phyloP scores from a whole-genome alignment of 2,888 invertebrate genomes.

The Lithophane leautieri region DNA sequence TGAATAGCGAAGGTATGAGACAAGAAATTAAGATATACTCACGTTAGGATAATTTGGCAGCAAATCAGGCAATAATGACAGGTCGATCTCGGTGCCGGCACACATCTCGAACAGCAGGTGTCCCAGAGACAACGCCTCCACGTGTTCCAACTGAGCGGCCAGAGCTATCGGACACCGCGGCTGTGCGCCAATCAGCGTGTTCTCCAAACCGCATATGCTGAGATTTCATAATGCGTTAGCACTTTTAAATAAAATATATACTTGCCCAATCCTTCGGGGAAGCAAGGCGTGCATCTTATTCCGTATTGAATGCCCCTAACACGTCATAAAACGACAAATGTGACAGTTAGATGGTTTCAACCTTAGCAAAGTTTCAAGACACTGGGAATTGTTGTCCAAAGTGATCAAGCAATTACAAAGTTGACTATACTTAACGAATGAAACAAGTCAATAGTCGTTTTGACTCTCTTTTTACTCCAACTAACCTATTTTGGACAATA shows the following conservation, averaged over 20 bases:
- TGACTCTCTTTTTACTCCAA: background rate
- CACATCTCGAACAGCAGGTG: constrained; percentile 98
- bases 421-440: background rate
- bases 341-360: background rate
- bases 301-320: background rate
- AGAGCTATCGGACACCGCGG: constrained; percentile 87
- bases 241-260: background rate
- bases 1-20: background rate
- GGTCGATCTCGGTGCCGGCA: constrained; percentile 94
- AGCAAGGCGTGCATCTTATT: no score
- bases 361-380: background rate
- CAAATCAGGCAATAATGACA: constrained; percentile 93
- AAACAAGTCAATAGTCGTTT: background rate
- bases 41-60: constrained; percentile 93
- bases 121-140: constrained; percentile 92
- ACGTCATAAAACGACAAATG: no score
- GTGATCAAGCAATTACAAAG: background rate
- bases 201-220: constrained; percentile 96
- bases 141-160: constrained; percentile 80
- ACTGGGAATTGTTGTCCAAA: background rate
- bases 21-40: constrained; percentile 66
- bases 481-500: background rate
- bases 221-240: background rate
- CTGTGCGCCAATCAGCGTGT: constrained; percentile 94
- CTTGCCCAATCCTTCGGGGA: no score